These are phyloP conservation scores for Bubo scandiacus DNA, from an alignment of 2,113 vertebrate genomes.

Conservation along the genomic window DNA sequence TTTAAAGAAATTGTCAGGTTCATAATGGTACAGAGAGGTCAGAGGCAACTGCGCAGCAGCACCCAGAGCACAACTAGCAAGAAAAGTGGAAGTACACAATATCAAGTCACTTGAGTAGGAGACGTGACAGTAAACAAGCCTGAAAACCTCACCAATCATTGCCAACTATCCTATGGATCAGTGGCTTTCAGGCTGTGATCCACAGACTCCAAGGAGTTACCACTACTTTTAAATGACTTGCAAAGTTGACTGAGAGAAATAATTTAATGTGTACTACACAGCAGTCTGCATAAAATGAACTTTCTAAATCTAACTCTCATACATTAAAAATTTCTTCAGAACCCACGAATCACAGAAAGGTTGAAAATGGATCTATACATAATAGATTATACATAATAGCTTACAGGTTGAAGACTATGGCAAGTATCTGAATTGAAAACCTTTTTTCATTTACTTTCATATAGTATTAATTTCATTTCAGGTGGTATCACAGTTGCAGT, in stretches of 20 bases:
- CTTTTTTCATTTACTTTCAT: neutral
- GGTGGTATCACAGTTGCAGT: neutral
- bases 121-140: rapidly evolving
- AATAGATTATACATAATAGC: neutral
- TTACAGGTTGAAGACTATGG: neutral
- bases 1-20: neutral
- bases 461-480: neutral
- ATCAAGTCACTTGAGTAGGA: neutral
- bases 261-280: neutral
- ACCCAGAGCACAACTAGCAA: neutral
- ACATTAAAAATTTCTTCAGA: neutral
- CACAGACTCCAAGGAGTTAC: neutral
- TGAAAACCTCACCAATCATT: neutral
- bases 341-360: neutral
- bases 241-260: neutral
- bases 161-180: neutral
- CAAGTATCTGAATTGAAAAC: neutral
- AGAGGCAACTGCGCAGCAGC: neutral
- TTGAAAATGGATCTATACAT: neutral
- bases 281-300: neutral
- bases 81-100: neutral
- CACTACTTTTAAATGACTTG: neutral
- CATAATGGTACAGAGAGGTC: neutral
- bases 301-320: neutral
- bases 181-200: neutral